Conservation (phyloP, 2,797 vertebrate species). For the Arnoldichthys spilopterus region DNA sequence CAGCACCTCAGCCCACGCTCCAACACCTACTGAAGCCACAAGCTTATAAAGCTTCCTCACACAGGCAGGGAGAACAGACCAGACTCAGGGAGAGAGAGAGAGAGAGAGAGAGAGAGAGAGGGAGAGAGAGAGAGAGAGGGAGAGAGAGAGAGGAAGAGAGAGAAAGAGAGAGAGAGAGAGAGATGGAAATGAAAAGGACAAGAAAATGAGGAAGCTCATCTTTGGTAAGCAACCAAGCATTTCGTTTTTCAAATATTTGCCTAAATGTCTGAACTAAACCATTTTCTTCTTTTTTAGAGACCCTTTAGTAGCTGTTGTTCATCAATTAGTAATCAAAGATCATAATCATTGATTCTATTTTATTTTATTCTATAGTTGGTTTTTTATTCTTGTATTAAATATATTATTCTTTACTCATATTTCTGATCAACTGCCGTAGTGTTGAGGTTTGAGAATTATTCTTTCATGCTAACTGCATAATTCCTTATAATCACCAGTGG, state of each 20-base stretch:
- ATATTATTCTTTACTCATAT: background rate
- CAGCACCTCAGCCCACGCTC: constrained; percentile 73
- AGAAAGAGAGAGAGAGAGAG: constrained; percentile 62
- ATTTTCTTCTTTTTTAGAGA: background rate
- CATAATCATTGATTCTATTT: no score
- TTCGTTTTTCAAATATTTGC: background rate
- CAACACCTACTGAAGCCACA: constrained; percentile 58
- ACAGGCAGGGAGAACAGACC: constrained; percentile 20
- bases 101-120: constrained; percentile 68
- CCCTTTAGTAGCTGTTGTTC: no score
- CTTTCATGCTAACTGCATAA: background rate
- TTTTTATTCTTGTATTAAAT: background rate
- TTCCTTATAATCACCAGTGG: no score
- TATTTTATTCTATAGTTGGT: no score
- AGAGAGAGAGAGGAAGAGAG: constrained; percentile 37
- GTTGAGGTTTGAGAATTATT: background rate
- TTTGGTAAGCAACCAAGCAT: constrained; percentile 18
- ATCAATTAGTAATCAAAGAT: background rate
- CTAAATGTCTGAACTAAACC: background rate
- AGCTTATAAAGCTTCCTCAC: constrained; percentile 63
- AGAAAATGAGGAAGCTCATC: constrained; percentile 48
- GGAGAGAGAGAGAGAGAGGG: constrained; percentile 42
- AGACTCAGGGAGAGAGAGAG: constrained; percentile 17
- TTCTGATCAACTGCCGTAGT: background rate
- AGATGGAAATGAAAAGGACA: constrained; percentile 17